Percentiles rank a stretch among this genome's conserved stretches.
These are phyloP conservation scores for Molothrus ater DNA, from an alignment of 2,797 vertebrate species.

Conservation along the genomic window DNA sequence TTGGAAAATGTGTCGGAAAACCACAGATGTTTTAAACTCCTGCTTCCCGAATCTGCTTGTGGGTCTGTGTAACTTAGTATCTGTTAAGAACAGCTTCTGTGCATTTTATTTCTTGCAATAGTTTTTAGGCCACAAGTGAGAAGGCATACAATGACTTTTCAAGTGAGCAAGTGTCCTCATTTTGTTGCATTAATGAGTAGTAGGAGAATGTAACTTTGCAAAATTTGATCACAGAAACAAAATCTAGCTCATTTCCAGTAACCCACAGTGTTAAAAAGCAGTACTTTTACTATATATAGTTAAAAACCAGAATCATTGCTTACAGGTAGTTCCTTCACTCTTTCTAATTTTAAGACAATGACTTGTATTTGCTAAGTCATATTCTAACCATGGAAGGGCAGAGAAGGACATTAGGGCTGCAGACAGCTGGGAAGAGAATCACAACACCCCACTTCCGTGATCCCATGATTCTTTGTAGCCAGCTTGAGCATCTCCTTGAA, in stretches of 20 bases:
- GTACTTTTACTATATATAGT: neutral
- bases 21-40: neutral
- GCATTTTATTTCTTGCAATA: neutral
- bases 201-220: neutral
- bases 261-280: neutral
- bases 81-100: neutral
- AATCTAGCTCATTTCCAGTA: neutral
- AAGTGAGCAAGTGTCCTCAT: neutral
- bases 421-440: neutral
- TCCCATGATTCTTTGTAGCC: neutral
- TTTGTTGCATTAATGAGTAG: neutral
- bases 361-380: neutral
- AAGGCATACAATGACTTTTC: neutral
- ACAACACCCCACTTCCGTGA: rapidly evolving
- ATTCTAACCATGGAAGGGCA: neutral
- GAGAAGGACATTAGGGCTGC: neutral
- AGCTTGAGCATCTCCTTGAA: neutral
- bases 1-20: neutral
- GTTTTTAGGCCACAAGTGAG: neutral
- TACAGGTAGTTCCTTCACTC: neutral
- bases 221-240: neutral
- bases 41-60: neutral
- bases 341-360: neutral
- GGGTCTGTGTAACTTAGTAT: neutral
- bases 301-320: neutral